Conservation (phyloP, 1,140 invertebrate species). For the Cydia strobilella region DNA sequence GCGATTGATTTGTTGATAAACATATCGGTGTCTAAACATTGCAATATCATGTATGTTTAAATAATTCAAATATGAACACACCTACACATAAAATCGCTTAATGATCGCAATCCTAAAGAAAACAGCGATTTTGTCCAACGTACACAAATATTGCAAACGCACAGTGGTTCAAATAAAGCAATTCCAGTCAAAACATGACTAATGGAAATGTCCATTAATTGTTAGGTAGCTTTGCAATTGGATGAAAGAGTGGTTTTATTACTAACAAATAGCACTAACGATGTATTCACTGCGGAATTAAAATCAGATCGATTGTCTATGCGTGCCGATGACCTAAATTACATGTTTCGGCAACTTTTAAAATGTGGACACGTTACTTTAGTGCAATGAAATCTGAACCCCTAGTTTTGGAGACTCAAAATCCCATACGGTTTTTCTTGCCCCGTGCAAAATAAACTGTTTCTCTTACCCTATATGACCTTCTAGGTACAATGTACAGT, state of each 20-base stretch:
- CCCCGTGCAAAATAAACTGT: too few relatives aligned
- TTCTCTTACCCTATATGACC: too few relatives aligned
- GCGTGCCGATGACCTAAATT: constrained; percentile 3
- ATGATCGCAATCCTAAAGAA: not conserved
- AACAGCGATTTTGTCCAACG: not conserved
- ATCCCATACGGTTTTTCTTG: too few relatives aligned
- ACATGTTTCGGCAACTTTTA: not conserved
- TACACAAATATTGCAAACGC: not conserved
- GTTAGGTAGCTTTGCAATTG: constrained; percentile 24
- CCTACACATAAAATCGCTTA: not conserved
- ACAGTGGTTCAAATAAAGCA: constrained; percentile 20
- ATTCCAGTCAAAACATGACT: constrained; percentile 5
- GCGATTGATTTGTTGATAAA: too few relatives aligned
- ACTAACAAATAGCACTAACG: constrained; percentile 28
- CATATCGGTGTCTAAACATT: not conserved
- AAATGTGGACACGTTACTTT: not conserved
- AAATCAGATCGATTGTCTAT: constrained; percentile 30
- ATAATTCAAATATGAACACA: not conserved
- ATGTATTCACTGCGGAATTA: constrained; percentile 23
- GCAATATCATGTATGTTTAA: not conserved
- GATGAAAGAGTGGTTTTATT: constrained; percentile 30
- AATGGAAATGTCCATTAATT: constrained; percentile 22
- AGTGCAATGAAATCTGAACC: not conserved
- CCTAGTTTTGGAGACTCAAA: too few relatives aligned
- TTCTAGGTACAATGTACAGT: too few relatives aligned